Conservation (phyloP, 2,797 vertebrate species). For the Phyllotis vaccarum region DNA sequence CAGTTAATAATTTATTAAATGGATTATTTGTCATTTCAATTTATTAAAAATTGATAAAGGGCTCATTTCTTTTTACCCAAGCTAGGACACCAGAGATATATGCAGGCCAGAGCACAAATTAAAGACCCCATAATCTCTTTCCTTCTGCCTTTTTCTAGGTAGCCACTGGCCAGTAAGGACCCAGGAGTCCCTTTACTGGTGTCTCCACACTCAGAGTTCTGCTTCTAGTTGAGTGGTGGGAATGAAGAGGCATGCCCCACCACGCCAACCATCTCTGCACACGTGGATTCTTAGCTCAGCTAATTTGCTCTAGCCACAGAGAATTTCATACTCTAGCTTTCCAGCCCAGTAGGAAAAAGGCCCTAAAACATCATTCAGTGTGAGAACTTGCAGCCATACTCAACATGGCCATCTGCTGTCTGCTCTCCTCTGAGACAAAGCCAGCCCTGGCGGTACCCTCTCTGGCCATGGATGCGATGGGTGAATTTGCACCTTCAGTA, state of each 20-base stretch:
- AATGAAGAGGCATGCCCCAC: not conserved
- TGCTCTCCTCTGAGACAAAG: not conserved
- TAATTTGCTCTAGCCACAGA: not conserved
- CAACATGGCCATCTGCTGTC: not conserved
- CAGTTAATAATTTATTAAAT: slow-evolving; percentile 87
- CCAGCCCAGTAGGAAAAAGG: fast-evolving
- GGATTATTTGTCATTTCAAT: slow-evolving; percentile 87
- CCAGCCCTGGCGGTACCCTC: not conserved
- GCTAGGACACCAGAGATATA: slow-evolving; percentile 78
- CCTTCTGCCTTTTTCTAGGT: not conserved
- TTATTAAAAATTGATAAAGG: slow-evolving; percentile 86
- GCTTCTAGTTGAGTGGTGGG: not conserved
- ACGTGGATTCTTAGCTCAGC: not conserved
- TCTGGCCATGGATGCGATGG: not conserved
- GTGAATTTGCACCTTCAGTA: not conserved
- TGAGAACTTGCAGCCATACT: not conserved
- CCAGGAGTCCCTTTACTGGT: not conserved
- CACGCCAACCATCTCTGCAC: not conserved
- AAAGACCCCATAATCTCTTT: slow-evolving; percentile 58
- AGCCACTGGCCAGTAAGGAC: not conserved
- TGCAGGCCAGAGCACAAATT: slow-evolving; percentile 74
- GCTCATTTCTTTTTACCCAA: slow-evolving; percentile 81
- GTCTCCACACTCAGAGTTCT: not conserved
- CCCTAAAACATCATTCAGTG: not conserved
- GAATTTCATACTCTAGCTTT: not conserved